Conservation (phyloP, 2,888 invertebrate genomes). For the Pilophorus perplexus region DNA sequence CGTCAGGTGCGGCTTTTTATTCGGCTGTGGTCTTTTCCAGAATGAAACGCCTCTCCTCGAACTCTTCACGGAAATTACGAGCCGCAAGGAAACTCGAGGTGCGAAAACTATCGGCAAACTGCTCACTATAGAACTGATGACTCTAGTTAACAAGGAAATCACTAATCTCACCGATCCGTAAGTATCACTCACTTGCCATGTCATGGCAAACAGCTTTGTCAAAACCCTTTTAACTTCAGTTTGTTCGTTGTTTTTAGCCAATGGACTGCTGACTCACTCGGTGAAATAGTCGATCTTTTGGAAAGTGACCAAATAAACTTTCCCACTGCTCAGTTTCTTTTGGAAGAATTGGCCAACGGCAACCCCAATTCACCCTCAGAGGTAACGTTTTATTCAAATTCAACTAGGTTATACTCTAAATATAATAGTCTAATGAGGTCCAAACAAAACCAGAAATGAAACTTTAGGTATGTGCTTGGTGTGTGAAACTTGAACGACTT, state of each 20-base stretch:
- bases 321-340: slow-evolving; percentile 57
- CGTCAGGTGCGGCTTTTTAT: too few relatives aligned
- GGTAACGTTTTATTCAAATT: slow-evolving; percentile 51
- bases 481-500: too few relatives aligned
- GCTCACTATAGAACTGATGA: slow-evolving; percentile 67
- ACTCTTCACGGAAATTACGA: slow-evolving; percentile 59
- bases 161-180: slow-evolving; percentile 1
- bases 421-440: too few relatives aligned
- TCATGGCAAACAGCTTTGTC: too few relatives aligned
- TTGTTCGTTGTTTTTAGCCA: too few relatives aligned
- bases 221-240: too few relatives aligned
- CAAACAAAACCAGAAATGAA: too few relatives aligned
- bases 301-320: slow-evolving; percentile 62
- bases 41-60: slow-evolving; percentile 60
- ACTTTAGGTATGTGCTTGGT: too few relatives aligned
- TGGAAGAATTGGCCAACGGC: slow-evolving; percentile 56
- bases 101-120: slow-evolving; percentile 65
- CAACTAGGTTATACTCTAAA: too few relatives aligned
- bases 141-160: slow-evolving; percentile 64
- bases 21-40: slow-evolving; percentile 51
- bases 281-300: slow-evolving; percentile 63
- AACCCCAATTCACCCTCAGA: slow-evolving; percentile 52
- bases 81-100: slow-evolving; percentile 54
- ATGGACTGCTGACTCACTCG: slow-evolving; percentile 58
- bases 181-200: too few relatives aligned